phyloP scores from a whole-genome alignment of 1,140 invertebrate genomes.

The Brachionus angularis region DNA sequence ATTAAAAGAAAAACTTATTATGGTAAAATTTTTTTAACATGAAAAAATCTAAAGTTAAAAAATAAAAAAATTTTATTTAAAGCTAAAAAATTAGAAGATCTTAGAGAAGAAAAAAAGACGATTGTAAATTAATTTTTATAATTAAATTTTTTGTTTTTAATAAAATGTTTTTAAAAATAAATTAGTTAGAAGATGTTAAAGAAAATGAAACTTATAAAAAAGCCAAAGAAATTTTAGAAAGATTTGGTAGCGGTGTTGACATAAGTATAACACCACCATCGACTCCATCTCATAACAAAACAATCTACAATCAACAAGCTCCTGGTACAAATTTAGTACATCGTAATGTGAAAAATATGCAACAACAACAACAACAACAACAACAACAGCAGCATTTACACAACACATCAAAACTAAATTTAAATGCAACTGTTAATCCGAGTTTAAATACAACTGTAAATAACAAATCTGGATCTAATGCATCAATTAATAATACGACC shows the following conservation, averaged over 20 bases:
- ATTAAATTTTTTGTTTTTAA: not conserved
- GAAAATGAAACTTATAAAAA: slow-evolving; percentile 96
- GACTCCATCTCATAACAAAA: not conserved
- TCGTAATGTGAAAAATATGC: not conserved
- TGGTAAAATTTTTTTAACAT: slow-evolving; percentile 56
- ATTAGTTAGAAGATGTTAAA: slow-evolving; percentile 80
- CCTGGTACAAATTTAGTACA: slow-evolving; percentile 13
- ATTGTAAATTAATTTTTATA: slow-evolving; percentile 60
- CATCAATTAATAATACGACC: not conserved
- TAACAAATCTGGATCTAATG: not conserved
- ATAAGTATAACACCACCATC: slow-evolving; percentile 45
- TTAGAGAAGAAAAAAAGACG: slow-evolving; percentile 76
- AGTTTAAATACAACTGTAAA: slow-evolving; percentile 16
- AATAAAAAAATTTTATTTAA: slow-evolving; percentile 45
- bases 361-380: not conserved
- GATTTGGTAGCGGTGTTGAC: slow-evolving; percentile 65
- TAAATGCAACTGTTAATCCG: not conserved
- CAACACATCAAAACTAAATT: not conserved
- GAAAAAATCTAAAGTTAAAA: not conserved
- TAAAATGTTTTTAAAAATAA: slow-evolving; percentile 39
- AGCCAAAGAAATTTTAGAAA: slow-evolving; percentile 82
- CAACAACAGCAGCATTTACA: too few species aligned
- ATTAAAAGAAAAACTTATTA: slow-evolving; percentile 72
- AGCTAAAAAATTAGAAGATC: slow-evolving; percentile 64
- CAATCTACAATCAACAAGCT: not conserved